phyloP scores from a whole-genome alignment of 2,113 vertebrate genomes.

The Halcyon malimbica region DNA sequence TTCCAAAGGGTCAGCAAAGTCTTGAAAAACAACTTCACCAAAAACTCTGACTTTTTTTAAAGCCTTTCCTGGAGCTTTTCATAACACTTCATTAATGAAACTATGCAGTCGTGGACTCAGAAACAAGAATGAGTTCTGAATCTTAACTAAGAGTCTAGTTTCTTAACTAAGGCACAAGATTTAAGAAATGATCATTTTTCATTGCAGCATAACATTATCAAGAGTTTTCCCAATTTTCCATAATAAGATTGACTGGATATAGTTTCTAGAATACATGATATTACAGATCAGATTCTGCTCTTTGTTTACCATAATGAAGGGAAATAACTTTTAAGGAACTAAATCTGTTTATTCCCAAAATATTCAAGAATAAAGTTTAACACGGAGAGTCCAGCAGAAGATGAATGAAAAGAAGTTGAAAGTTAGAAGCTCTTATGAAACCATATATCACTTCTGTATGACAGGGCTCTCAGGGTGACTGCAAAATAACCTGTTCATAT shows the following conservation, averaged over 20 bases:
- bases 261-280: background rate
- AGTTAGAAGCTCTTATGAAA: slow-evolving; percentile 28
- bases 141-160: background rate
- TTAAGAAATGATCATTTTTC: background rate
- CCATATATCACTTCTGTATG: background rate
- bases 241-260: background rate
- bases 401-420: background rate
- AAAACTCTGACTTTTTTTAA: background rate
- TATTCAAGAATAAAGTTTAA: background rate
- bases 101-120: background rate
- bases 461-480: background rate
- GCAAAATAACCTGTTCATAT: background rate
- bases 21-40: slow-evolving; percentile 6
- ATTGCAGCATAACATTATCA: background rate
- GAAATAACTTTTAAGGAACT: background rate
- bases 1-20: slow-evolving; percentile 43
- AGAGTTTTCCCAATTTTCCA: background rate
- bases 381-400: background rate
- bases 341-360: background rate
- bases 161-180: background rate
- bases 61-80: background rate
- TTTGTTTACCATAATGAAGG: background rate
- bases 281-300: background rate
- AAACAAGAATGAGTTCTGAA: background rate
- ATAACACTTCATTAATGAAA: slow-evolving; percentile 11